Evolutionary conservation across 2,888 invertebrate species (phyloP), one percentile per base, ranked within the genome.

Genomic region (Serrognathus titanus): DNA sequence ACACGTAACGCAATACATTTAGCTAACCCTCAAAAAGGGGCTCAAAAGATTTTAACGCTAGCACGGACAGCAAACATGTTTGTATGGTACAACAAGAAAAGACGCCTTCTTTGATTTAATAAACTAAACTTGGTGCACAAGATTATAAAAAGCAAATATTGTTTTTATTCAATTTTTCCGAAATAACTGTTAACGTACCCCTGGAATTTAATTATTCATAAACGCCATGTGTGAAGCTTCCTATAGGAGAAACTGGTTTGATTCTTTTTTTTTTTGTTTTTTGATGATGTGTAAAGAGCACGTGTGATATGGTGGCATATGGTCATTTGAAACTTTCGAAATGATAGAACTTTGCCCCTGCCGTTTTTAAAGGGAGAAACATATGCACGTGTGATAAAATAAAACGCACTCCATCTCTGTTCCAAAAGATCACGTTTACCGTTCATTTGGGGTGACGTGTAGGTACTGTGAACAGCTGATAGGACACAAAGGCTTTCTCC

Each of bases 381-480:
- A 40, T 39, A 51, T 46, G 24, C 13, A 31, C 24, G 24, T 31
- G 24, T 31, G 24, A 31, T 31, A 31, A 31, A 31, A 31, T 31
- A 31, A 31, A 31, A 31, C 24, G 24, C 24, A 31, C 24, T 31
- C 24, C 16, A 9, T 52, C 45, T 35, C 52, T 35, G 24, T 31
- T 31, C 6, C 24, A 31, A 31, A 31, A 31, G 24, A 31, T 6
- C 24, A 31, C 24, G 24, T 31, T 31, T 7, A 31, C 24, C 24
- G 24, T 31, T 31, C 24, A 7, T 31, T 31, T 31, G 54, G 57
- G 59, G 59, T 59, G 55, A 43, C 41, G 50, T 48, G 57, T 31
- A 31, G 24, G 7, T 31, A 31, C 24, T 31, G 24, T 31, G 24
- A 66, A 66, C 67, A 67, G 67, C 67, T 67, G 67, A 66, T 64